Evolutionary conservation across 2,113 vertebrate species (phyloP).

Genomic region (Meles meles): DNA sequence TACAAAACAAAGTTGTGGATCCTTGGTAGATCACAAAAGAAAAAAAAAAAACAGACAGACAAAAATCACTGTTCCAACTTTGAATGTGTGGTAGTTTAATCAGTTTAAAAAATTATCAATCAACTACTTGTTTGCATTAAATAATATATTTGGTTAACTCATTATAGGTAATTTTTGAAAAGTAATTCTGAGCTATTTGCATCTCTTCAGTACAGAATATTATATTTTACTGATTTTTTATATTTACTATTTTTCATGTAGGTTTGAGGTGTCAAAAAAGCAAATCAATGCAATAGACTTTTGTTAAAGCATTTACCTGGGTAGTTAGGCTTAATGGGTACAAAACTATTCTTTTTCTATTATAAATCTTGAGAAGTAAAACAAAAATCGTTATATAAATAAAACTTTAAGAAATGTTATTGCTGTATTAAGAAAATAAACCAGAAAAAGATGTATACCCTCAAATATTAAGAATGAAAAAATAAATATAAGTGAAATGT

Average conservation of each 20-base stretch:
- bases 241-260: not conserved
- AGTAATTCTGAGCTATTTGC: not conserved
- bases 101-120: not conserved
- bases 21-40: not conserved
- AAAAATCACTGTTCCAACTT: not conserved
- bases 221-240: not conserved
- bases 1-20: not conserved
- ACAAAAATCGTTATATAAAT: not conserved
- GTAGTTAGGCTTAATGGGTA: not conserved
- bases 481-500: not conserved
- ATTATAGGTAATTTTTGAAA: not conserved
- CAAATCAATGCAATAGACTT: not conserved
- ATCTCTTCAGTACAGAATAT: not conserved
- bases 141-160: not conserved
- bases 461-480: constrained; percentile 16
- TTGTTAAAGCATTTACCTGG: not conserved
- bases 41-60: not conserved
- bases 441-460: not conserved
- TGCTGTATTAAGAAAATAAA: not conserved
- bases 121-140: not conserved
- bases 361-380: not conserved
- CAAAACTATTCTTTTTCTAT: not conserved
- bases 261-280: not conserved
- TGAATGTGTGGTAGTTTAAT: not conserved
- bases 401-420: not conserved